Evolutionary conservation across 30 jellyfish, hydroid and myxozoan species (phyloP).

Genomic region (Aurelia aurita): DNA sequence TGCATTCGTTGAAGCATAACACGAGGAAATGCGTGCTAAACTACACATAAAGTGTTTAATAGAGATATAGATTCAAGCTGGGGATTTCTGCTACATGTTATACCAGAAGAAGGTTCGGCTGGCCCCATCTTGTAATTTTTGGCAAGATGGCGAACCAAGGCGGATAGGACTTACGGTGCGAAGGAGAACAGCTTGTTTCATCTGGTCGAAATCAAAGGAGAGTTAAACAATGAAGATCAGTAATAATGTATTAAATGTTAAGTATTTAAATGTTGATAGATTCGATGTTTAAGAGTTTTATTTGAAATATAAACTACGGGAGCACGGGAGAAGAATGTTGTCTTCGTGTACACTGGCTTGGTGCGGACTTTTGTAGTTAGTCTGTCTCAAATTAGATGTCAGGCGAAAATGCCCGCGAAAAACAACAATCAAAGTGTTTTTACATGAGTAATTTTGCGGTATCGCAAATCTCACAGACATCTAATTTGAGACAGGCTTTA

Average conservation of each 20-base stretch:
- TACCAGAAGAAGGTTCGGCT: slow-evolving; percentile 42
- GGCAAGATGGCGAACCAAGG: slow-evolving; percentile 76
- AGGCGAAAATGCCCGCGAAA: too few relatives aligned
- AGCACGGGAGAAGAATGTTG: too few relatives aligned
- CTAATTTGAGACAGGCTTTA: too few relatives aligned
- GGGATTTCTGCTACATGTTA: slow-evolving; percentile 42
- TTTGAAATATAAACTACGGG: too few relatives aligned
- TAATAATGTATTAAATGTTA: background rate
- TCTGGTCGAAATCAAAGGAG: slow-evolving; percentile 43
- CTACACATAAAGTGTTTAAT: slow-evolving; percentile 1
- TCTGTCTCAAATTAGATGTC: too few relatives aligned
- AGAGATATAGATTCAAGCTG: slow-evolving; percentile 62
- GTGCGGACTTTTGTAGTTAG: too few relatives aligned
- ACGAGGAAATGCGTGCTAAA: background rate
- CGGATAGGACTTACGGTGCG: slow-evolving; percentile 27
- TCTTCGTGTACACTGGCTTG: too few relatives aligned
- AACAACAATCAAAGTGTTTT: too few relatives aligned
- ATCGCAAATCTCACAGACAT: too few relatives aligned
- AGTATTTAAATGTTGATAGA: background rate
- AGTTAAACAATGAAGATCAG: background rate
- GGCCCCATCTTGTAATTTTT: slow-evolving; percentile 68
- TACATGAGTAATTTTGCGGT: too few relatives aligned
- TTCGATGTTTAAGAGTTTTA: too few relatives aligned
- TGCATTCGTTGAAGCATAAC: background rate
- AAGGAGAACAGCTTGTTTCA: slow-evolving; percentile 58